These are phyloP conservation scores for Drosophila robusta DNA, from an alignment of 2,888 invertebrate genomes.

Conservation along the genomic window DNA sequence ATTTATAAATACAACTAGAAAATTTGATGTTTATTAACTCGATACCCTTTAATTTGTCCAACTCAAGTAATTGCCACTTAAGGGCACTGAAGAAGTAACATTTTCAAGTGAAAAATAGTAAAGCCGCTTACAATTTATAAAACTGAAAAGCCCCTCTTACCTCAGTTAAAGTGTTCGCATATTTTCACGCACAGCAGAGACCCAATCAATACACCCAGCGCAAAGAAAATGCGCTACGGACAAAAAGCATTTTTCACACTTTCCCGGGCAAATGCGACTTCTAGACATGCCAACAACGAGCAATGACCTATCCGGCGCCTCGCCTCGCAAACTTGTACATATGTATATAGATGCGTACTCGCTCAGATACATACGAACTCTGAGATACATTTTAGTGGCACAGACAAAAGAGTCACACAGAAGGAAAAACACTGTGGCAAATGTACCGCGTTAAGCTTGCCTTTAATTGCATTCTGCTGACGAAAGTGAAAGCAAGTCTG, in stretches of 20 bases:
- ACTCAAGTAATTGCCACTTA: not conserved
- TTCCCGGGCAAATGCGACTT: conserved; percentile 48
- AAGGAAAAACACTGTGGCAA: conserved; percentile 50
- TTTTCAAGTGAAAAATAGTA: not conserved
- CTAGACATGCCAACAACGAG: conserved; percentile 45
- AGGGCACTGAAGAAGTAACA: not conserved
- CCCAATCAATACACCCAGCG: conserved; percentile 33
- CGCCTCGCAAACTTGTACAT: conserved; percentile 7
- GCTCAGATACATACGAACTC: conserved; percentile 24
- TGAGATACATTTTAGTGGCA: conserved; percentile 47
- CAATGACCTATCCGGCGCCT: conserved; percentile 47
- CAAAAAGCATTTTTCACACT: conserved; percentile 60
- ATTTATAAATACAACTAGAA: too few relatives aligned
- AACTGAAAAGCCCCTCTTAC: conserved; percentile 39
- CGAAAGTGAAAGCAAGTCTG: conserved; percentile 72
- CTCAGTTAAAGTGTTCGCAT: conserved; percentile 43
- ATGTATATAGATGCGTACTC: conserved; percentile 7
- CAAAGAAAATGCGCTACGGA: conserved; percentile 26
- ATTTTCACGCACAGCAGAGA: conserved; percentile 34
- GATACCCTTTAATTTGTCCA: not conserved
- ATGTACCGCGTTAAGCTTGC: conserved; percentile 50
- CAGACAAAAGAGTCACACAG: conserved; percentile 52
- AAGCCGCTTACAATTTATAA: conserved; percentile 42
- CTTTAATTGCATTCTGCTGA: conserved; percentile 73
- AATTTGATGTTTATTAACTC: not conserved